phyloP scores from a whole-genome alignment of 2,888 invertebrate genomes.

The Cheilosia variabilis region DNA sequence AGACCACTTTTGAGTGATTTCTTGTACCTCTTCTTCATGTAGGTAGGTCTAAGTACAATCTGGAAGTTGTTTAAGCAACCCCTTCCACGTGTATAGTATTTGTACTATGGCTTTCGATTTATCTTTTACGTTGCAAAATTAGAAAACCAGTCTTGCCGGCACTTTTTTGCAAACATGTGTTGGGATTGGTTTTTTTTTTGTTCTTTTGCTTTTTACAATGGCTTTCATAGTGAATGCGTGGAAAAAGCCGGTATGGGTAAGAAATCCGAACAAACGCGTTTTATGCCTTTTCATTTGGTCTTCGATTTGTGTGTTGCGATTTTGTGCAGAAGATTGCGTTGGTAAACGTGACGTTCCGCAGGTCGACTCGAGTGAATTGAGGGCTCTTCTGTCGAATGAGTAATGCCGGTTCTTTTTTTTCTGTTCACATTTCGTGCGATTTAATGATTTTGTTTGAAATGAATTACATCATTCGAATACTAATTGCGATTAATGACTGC shows the following conservation, averaged over 20 bases:
- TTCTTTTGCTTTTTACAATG: slow-evolving; percentile 15
- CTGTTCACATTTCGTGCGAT: slow-evolving; percentile 9
- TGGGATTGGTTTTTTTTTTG: slow-evolving; percentile 11
- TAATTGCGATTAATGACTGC: slow-evolving; percentile 57
- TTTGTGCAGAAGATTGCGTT: slow-evolving; percentile 22
- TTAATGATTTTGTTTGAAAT: slow-evolving; percentile 30
- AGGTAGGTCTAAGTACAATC: background rate
- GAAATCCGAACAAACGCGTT: slow-evolving; percentile 17
- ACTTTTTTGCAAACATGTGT: slow-evolving; percentile 51
- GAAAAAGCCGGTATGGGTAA: slow-evolving; percentile 30
- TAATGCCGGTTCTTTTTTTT: slow-evolving; percentile 21
- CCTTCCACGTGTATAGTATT: background rate
- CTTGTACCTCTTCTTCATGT: background rate
- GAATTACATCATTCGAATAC: slow-evolving; percentile 68
- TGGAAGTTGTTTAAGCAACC: slow-evolving; percentile 35
- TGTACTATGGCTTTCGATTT: background rate
- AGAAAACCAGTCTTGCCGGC: slow-evolving; percentile 72
- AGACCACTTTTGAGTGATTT: slow-evolving; percentile 51
- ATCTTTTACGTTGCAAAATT: slow-evolving; percentile 50
- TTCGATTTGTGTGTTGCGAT: slow-evolving; percentile 7
- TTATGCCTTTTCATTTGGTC: slow-evolving; percentile 1
- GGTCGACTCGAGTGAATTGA: slow-evolving; percentile 12
- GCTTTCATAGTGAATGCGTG: slow-evolving; percentile 21
- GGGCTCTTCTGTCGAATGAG: slow-evolving; percentile 21
- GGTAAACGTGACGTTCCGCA: slow-evolving; percentile 63